Evolutionary conservation across 1,140 invertebrate species (phyloP).

Genomic region (Aradophagus sp.): DNA sequence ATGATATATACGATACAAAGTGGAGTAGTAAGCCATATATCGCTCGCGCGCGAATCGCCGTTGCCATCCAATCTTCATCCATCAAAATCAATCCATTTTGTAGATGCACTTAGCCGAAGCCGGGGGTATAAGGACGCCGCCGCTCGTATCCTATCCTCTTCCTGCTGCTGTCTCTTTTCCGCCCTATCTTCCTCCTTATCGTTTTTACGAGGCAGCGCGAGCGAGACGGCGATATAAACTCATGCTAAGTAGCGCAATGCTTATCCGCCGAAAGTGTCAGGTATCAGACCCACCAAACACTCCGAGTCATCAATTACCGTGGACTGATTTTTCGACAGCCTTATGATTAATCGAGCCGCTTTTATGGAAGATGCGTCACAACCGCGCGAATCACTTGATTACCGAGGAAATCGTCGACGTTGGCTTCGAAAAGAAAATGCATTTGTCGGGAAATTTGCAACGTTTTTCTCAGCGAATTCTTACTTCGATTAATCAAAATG

Average conservation of each 20-base stretch:
- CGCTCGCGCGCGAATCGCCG: conserved; percentile 26
- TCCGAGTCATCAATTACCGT: conserved; percentile 45
- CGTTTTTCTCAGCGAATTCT: too few relatives aligned
- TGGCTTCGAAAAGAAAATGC: too few relatives aligned
- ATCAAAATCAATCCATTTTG: conserved; percentile 63
- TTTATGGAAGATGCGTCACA: conserved; percentile 10
- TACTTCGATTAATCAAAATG: too few relatives aligned
- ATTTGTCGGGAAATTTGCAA: too few relatives aligned
- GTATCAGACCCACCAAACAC: conserved; percentile 34
- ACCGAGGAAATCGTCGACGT: not conserved
- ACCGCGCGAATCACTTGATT: conserved; percentile 16
- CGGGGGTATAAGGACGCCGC: conserved; percentile 43
- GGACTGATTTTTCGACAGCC: conserved; percentile 27
- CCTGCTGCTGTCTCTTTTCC: not conserved
- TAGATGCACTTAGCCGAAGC: conserved; percentile 47
- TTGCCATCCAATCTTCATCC: conserved; percentile 58
- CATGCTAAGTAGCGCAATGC: not conserved
- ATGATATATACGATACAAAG: conserved; percentile 52
- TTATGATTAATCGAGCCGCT: conserved; percentile 23
- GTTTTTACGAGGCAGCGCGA: too few relatives aligned
- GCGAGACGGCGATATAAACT: too few relatives aligned
- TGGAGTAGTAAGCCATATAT: conserved; percentile 36
- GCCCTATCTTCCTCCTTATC: too few relatives aligned
- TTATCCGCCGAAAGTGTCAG: conserved; percentile 28
- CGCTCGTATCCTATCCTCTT: conserved; percentile 27